A percentile compares a stretch with the other conserved stretches of the same genome.
Conservation (phyloP, 1,140 invertebrate species). For the Danaus plexippus region DNA sequence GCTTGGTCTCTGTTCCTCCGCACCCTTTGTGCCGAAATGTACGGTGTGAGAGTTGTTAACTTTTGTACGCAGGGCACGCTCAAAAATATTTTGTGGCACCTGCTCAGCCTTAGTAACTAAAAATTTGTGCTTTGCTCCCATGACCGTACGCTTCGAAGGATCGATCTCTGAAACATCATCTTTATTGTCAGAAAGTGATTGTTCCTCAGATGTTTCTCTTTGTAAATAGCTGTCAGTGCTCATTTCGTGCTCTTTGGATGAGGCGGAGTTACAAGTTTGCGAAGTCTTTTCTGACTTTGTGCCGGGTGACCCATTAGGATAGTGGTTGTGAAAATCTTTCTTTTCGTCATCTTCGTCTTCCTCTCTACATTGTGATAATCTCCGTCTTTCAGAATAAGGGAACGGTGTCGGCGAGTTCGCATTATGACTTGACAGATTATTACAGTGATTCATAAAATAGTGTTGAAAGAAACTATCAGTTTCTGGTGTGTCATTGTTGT, state of each 20-base stretch:
- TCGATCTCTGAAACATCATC: conserved; percentile 23
- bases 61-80: conserved; percentile 70
- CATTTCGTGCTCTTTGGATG: conserved; percentile 11
- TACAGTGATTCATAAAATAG: conserved; percentile 81
- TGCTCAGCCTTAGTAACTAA: conserved; percentile 50
- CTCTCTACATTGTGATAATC: conserved; percentile 85
- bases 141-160: conserved; percentile 53
- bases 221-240: conserved; percentile 14
- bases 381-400: conserved; percentile 75
- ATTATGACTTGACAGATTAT: conserved; percentile 75
- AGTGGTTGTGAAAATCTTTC: conserved; percentile 35
- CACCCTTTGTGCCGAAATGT: conserved; percentile 74
- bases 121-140: conserved; percentile 58
- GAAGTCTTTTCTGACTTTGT: conserved; percentile 21
- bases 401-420: conserved; percentile 70
- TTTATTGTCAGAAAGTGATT: conserved; percentile 5
- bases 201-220: conserved; percentile 2
- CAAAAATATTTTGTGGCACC: conserved; percentile 39
- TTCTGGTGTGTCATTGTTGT: conserved; percentile 74
- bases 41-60: conserved; percentile 75
- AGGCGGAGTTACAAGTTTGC: conserved; percentile 2
- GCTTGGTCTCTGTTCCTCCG: conserved; percentile 71
- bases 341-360: conserved; percentile 84
- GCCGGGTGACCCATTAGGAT: conserved; percentile 21
- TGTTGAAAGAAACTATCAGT: conserved; percentile 80